A percentile compares a stretch with the other conserved stretches of the same genome.
Conservation (phyloP, 1,140 invertebrate species). For the Calephelis virginiensis region DNA sequence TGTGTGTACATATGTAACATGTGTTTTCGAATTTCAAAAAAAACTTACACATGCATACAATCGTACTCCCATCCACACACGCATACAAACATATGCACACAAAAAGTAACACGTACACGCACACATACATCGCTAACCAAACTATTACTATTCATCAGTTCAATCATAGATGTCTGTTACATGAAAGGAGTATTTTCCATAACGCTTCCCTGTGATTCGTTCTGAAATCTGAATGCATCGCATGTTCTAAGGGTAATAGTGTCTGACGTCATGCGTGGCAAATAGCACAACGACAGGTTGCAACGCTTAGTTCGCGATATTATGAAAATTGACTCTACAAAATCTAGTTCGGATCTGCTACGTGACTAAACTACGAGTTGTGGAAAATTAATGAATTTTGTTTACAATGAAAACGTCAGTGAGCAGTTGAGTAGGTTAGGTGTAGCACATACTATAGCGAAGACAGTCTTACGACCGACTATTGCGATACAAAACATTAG, state of each 20-base stretch:
- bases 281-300: constrained; percentile 31
- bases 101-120: too few species aligned
- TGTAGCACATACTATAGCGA: too few species aligned
- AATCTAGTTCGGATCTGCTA: constrained; percentile 38
- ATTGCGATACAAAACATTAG: too few species aligned
- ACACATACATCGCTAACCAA: too few species aligned
- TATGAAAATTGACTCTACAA: constrained; percentile 41
- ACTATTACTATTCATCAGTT: too few species aligned
- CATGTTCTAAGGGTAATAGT: constrained; percentile 32
- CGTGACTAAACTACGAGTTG: constrained; percentile 35
- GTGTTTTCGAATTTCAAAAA: too few species aligned
- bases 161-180: neutral
- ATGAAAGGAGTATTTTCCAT: neutral
- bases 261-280: constrained; percentile 33
- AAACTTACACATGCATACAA: too few species aligned
- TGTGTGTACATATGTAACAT: too few species aligned
- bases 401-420: constrained; percentile 26
- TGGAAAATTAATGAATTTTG: constrained; percentile 29
- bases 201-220: constrained; percentile 25
- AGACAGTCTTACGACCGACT: too few species aligned
- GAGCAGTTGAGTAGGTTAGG: neutral
- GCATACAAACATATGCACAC: too few species aligned
- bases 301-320: constrained; percentile 39
- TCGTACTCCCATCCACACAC: too few species aligned
- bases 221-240: constrained; percentile 33